Base-by-base conservation (phyloP, 2,113 vertebrate species). In the Sclerurus mexicanus region DNA sequence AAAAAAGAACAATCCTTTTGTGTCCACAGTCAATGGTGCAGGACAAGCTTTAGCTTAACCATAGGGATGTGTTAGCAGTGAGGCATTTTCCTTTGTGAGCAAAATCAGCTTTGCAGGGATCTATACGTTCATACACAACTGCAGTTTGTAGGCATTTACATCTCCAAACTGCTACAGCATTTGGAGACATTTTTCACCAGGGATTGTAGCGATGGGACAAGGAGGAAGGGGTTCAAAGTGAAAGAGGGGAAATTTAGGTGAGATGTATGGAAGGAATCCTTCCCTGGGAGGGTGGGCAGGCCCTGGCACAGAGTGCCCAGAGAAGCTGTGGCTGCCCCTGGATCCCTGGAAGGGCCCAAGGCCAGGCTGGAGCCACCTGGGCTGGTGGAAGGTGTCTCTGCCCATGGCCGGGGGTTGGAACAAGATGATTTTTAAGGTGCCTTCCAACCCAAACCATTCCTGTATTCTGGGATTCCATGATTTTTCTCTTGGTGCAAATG, bases 21-120 rank as follows among this genome's bases (percentile, higher is more conserved):
- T 95, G 58, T 90, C 75, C 63, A 27, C 59, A 42, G 78, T n/a
- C 89, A 68, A 24, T 69, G 85, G 98, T 93, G 97, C 98, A 98
- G 97, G 96, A 97, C 79, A 22, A 97, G 87, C 98, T 98, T 98
- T 92, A 97, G 99, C 99, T 98, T 97, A 96, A 97, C 95, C 96
- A 79, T 86, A 97, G 98, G 98, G 64, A 98, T 98, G 97, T 96
- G 90, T 98, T 97, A 97, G 97, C 97, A 98, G 58, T 13, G 90
- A 53, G 88, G 73, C 77, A 81, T 98, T 98, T 98, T 76, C 97
- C 97, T 97, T 85, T 97, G 98, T 98, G 98, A 98, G 98, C 98
- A 99, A 98, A 98, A 96, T 90, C 10, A 76, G 85, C 88, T 92
- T 68, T 90, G 62, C 6, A 24, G 85, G 50, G 64, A 69, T 69